Evolutionary conservation across 2,797 vertebrate species (phyloP).

Genomic region (Channa striata): DNA sequence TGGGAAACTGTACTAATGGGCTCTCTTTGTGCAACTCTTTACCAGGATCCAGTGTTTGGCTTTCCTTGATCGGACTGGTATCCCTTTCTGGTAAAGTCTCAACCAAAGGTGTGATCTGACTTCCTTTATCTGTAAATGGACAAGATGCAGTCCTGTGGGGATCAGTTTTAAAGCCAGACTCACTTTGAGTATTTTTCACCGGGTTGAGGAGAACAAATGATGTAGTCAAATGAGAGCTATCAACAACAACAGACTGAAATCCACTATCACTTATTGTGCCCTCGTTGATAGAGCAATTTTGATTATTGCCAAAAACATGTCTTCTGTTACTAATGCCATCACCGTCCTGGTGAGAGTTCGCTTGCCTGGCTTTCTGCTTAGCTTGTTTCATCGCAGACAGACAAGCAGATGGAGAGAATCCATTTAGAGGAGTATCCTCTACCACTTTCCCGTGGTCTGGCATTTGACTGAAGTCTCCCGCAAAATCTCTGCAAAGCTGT

Average conservation of each 20-base stretch:
- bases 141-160: slow-evolving; percentile 40
- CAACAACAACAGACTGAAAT: slow-evolving; percentile 61
- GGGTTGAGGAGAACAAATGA: slow-evolving; percentile 39
- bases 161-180: slow-evolving; percentile 48
- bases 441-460: slow-evolving; percentile 18
- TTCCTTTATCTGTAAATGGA: slow-evolving; percentile 42
- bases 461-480: slow-evolving; percentile 81
- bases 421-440: slow-evolving; percentile 24
- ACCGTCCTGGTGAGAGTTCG: slow-evolving; percentile 9
- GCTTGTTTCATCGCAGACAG: slow-evolving; percentile 61
- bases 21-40: slow-evolving; percentile 17
- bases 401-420: slow-evolving; percentile 66
- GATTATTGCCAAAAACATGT: slow-evolving; percentile 7
- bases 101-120: slow-evolving; percentile 47
- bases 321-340: not conserved
- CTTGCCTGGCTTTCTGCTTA: slow-evolving; percentile 45
- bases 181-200: slow-evolving; percentile 31
- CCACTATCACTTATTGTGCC: slow-evolving; percentile 64
- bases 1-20: slow-evolving; percentile 5
- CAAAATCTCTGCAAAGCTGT: slow-evolving; percentile 81
- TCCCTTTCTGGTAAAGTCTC: slow-evolving; percentile 31
- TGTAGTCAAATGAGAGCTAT: slow-evolving; percentile 36
- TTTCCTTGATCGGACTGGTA: slow-evolving; percentile 3
- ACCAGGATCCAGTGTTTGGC: not conserved
- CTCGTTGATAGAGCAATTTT: slow-evolving; percentile 29